Base-by-base conservation (phyloP, 2,797 vertebrate species). In the Ambastaia sidthimunki region DNA sequence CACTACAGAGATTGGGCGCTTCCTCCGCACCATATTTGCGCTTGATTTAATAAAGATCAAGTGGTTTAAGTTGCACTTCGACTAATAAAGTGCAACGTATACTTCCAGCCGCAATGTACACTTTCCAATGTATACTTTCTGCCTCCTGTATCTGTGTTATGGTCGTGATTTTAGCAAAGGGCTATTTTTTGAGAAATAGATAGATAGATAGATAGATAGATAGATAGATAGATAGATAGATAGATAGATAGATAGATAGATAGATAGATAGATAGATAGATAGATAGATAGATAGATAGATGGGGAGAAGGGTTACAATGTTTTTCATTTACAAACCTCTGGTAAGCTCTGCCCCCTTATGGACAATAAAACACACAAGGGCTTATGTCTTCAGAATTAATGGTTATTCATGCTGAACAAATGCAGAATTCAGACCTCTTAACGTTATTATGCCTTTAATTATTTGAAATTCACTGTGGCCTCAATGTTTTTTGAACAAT, bases 21-120 rank as follows among this genome's bases (percentile, higher is more conserved):
- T 82, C 76, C 67, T 84, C 76, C 62, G 79, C 79, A 57, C 23
- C 63, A 63, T 70, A 13, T 52, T 63, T 18, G 74, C 55, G 25
- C 73, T 65, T 67, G 59, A 71, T 59, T 82, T 44, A 13, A 50
- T 9, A 71, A 68, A 67, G 70, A 85, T 85, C 80, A 82, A 74
- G 63, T 80, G 80, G 37, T 76, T 77, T 76, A 80, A 74, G 80
- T 68, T 55, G 81, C 76, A 69, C 76, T 74, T 78, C 55, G 62
- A 21, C 66, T 63, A 47, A 70, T 13, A 78, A 63, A 57, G 71
- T 54, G 37, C 34, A 57, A 66, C 66, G 19, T 57, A 70, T 13
- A 57, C 28, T 44, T 37, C 21, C 31, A 55, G 54, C 9, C 1
- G 19, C 55, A 70, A 68, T 54, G 34, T 73, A 23, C 3, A 62